Base-by-base conservation (phyloP, 2,797 vertebrate genomes). In the Cheirogaleus major region DNA sequence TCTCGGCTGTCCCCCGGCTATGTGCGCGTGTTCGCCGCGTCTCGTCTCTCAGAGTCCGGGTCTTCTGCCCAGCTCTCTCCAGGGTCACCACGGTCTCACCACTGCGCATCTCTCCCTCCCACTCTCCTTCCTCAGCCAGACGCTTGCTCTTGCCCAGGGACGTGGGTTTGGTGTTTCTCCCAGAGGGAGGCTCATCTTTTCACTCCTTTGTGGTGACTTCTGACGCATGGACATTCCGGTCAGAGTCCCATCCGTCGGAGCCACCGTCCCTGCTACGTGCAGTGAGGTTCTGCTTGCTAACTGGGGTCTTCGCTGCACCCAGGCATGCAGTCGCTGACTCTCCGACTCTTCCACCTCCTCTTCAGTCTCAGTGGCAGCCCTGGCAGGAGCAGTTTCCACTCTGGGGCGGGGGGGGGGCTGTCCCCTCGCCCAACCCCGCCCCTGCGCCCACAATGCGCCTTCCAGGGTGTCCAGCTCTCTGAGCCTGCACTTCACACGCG, bases 11-110 rank as follows among this genome's bases (percentile, higher is more conserved):
- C 59, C 61, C 23, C 8, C 0, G 22, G 32, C 32, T 50, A 8
- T 22, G 0, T 4, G 43, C 8, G 25, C 0, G 1, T 22, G 2
- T 30, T 7, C 3, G 0, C 61, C 0, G 14, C 2, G 23, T 5
- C 52, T 11, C 13, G 9, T 18, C 35, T 15, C 4, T 38, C 52
- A 1, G 55, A 1, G 8, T 20, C 35, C 35, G 41, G 55, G 55
- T 41, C 38, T 59, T 27, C 78, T 43, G 25, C 38, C 78, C 2
- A 3, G 25, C 38, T 43, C 18, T 30, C 9, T 38, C 35, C n/a
- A 25, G 35, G 35, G 35, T 43, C 1, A 9, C 3, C 6, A 11
- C 18, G 1, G 50, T 27, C 73, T 32, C 73, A n/a, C 45, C 11
- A 1, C 45, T 1, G 0, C 5, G 14, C 17, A 13, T 76, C 69